Base-by-base conservation (phyloP, 1,140 invertebrate species). In the Drosophila persimilis region DNA sequence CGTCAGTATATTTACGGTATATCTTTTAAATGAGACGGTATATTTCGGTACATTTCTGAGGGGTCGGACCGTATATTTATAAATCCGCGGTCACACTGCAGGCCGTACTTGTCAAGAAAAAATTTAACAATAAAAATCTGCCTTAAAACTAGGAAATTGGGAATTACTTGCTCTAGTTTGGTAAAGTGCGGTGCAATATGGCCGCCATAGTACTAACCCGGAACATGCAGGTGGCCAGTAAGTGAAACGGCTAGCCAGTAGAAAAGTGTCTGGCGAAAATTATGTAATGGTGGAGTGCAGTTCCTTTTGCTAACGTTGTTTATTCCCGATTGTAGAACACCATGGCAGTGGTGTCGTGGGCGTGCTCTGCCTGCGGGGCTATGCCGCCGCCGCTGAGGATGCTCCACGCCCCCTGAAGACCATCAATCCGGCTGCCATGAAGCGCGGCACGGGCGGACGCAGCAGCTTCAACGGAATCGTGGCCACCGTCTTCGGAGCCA, bases 401-500 rank as follows among this genome's bases (percentile, higher is more conserved):
- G 72, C 48, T 2, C 88, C 90, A 8, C 89, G 90, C 17, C 89
- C 89, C 5, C 54, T 91, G 43, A 91, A 78, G 54, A 79, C 84
- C 24, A 91, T 83, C 1, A 94, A 94, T 63, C 90, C 95, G n/a
- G 90, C 94, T 31, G 90, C 92, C 6, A 92, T 97, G 76, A 97
- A 96, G 91, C 93, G 96, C 88, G 98, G 98, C 20, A 97, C 96
- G 44, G 98, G 98, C 39, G 98, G 98, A 39, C 95, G 99, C 22
- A 96, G 96, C 71, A 99, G 97, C 83, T 99, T 99, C 90, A 99
- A 96, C 93, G 99, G 99, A 0, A 94, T 97, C 64, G 97, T 99
- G 4, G 98, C 97, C 8, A 99, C 99, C n/a, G 95, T 99, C 2
- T 99, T 99, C 92, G 99, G 99, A 35, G 94, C 94, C 44, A 95